Evolutionary conservation across 2,113 vertebrate species (phyloP).

Genomic region (Okapia johnstoni): DNA sequence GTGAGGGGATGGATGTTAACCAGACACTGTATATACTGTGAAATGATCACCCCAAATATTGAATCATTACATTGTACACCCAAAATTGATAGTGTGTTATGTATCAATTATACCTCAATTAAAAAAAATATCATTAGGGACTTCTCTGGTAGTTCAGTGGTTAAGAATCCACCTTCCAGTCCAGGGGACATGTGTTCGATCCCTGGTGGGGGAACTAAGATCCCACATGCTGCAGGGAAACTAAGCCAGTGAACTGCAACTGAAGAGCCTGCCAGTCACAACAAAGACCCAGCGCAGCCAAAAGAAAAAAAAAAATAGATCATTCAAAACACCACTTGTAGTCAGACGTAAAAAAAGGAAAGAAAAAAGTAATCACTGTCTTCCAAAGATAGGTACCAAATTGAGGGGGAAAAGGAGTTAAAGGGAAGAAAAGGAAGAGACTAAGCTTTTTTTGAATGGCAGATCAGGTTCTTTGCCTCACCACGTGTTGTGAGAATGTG

Average conservation of each 20-base stretch:
- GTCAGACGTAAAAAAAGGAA: not conserved
- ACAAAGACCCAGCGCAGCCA: not conserved
- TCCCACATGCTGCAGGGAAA: not conserved
- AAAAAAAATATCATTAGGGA: not conserved
- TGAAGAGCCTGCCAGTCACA: not conserved
- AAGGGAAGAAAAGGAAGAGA: not conserved
- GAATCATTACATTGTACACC: not conserved
- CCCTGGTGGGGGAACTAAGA: not conserved
- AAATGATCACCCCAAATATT: not conserved
- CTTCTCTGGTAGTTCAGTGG: not conserved
- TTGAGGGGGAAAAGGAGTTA: not conserved
- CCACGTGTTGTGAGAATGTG: not conserved
- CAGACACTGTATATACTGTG: not conserved
- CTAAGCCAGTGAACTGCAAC: not conserved
- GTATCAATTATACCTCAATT: not conserved
- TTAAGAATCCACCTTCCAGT: not conserved
- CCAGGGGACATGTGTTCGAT: not conserved
- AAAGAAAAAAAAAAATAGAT: not conserved
- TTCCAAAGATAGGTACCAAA: not conserved
- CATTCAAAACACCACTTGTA: not conserved
- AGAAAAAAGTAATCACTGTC: not conserved
- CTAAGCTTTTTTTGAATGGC: not conserved
- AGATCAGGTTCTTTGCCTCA: not conserved
- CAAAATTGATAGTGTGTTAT: not conserved
- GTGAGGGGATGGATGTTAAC: not conserved